Conservation (phyloP, 1,140 invertebrate species). For the Meteorus sp. region DNA sequence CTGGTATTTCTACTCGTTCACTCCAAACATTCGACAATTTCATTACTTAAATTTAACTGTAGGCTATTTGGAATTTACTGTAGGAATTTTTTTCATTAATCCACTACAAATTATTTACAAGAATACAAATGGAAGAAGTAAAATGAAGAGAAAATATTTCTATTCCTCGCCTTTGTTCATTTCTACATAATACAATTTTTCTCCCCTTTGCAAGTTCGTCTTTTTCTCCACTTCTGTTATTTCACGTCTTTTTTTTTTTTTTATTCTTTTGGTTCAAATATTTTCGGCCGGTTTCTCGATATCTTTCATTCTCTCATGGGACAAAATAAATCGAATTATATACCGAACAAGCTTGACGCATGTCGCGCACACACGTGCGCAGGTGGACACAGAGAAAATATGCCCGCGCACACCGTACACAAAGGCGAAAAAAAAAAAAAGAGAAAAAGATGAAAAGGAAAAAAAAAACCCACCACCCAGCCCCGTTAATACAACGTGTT, state of each 20-base stretch:
- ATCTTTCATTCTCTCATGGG: not conserved
- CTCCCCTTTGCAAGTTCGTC: not conserved
- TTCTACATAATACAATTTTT: not conserved
- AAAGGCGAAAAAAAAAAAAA: no score
- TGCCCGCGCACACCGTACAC: not conserved
- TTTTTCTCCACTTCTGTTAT: not conserved
- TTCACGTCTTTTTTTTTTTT: not conserved
- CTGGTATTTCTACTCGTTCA: constrained; percentile 21
- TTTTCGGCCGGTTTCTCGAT: no score
- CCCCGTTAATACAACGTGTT: constrained; percentile 17
- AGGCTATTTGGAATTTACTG: no score
- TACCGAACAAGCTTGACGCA: constrained; percentile 35
- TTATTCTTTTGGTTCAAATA: not conserved
- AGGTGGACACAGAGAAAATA: constrained; percentile 33
- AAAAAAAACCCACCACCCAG: no score
- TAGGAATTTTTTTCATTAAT: no score
- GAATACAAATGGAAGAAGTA: no score
- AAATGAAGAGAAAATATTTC: not conserved
- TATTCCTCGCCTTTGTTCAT: not conserved
- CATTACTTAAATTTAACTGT: no score
- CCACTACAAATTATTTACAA: no score
- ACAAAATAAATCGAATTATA: not conserved
- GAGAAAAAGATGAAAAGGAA: no score
- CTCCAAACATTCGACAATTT: no score
- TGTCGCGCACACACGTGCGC: constrained; percentile 45